Percentiles rank a stretch among this genome's conserved stretches.
Conservation (phyloP, 2,113 vertebrate species). For the Pandion haliaetus region DNA sequence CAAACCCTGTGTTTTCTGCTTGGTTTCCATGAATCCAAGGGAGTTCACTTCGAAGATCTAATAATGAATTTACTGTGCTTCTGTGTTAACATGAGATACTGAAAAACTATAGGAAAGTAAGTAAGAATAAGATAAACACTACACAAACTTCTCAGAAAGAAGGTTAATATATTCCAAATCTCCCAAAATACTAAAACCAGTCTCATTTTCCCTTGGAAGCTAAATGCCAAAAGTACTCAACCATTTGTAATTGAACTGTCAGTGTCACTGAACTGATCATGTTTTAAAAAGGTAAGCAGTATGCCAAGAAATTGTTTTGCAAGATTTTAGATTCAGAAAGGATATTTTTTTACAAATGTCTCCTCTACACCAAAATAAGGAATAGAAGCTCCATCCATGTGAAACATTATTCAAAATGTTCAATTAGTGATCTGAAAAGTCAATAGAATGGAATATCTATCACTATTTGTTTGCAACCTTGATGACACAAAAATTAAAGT, state of each 20-base stretch:
- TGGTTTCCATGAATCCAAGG: not conserved
- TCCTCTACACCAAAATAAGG: not conserved
- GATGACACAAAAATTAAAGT: not conserved
- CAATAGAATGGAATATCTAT: not conserved
- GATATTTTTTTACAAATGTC: not conserved
- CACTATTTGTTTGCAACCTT: not conserved
- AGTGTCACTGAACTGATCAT: not conserved
- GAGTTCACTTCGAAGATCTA: not conserved
- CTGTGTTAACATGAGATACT: not conserved
- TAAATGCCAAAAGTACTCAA: not conserved
- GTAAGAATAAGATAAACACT: not conserved
- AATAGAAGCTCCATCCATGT: not conserved
- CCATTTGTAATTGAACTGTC: not conserved
- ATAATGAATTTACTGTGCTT: not conserved
- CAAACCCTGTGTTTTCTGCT: not conserved
- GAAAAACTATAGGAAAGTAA: not conserved
- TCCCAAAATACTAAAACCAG: not conserved
- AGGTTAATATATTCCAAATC: not conserved
- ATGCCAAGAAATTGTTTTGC: not conserved
- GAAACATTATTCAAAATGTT: not conserved
- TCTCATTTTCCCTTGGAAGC: not conserved
- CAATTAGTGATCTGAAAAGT: not conserved
- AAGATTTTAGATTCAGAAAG: not conserved
- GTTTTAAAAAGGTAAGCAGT: not conserved
- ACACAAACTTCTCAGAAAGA: not conserved